These are phyloP conservation scores for Perca flavescens DNA, from an alignment of 2,113 vertebrate genomes.

Conservation along the genomic window DNA sequence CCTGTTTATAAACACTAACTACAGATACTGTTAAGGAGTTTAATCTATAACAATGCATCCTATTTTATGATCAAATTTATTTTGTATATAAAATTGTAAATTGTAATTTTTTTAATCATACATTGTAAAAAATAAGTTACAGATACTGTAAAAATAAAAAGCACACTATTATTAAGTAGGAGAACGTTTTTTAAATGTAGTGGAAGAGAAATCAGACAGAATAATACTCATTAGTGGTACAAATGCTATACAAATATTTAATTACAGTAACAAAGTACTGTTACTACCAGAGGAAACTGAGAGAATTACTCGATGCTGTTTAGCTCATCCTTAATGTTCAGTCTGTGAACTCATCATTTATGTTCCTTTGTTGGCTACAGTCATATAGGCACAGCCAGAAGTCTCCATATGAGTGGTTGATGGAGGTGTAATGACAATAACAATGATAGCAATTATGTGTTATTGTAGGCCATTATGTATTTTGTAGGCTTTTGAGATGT, in stretches of 20 bases:
- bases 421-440: slow-evolving; percentile 70
- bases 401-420: slow-evolving; percentile 56
- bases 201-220: not conserved
- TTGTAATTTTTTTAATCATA: no score
- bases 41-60: no score
- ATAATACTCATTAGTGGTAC: not conserved
- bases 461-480: slow-evolving; percentile 81
- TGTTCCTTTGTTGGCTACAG: slow-evolving; percentile 49
- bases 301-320: not conserved
- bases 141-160: not conserved
- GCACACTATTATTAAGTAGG: not conserved
- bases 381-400: slow-evolving; percentile 51
- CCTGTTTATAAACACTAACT: no score
- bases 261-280: not conserved
- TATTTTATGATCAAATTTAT: no score
- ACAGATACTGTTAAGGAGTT: no score
- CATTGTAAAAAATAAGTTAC: no score
- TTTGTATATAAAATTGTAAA: not conserved
- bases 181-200: not conserved
- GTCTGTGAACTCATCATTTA: slow-evolving; percentile 48
- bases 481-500: slow-evolving; percentile 78
- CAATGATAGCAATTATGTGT: slow-evolving; percentile 82
- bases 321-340: slow-evolving; percentile 11
- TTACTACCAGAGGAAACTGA: not conserved
- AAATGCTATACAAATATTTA: not conserved